Conservation (phyloP, 2,888 invertebrate genomes). For the Cephus sareptanus region DNA sequence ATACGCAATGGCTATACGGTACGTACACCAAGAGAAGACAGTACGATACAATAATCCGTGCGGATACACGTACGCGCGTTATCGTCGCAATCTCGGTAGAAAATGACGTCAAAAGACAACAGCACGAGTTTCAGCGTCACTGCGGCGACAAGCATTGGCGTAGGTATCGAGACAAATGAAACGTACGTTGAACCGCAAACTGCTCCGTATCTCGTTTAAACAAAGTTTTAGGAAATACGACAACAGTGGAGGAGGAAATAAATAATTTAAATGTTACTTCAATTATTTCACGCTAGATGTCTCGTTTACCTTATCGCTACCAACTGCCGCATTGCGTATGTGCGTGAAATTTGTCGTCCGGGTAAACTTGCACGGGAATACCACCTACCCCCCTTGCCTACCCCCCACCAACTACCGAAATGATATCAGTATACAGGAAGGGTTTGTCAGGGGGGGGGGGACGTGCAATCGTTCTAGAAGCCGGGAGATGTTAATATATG, state of each 20-base stretch:
- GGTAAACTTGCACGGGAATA: neutral
- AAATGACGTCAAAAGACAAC: neutral
- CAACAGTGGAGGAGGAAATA: too few species aligned
- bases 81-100: too few species aligned
- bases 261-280: neutral
- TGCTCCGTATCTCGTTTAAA: rapidly evolving
- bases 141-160: neutral
- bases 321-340: neutral
- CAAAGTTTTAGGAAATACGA: too few species aligned
- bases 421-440: neutral
- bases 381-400: neutral
- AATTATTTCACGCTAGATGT: neutral
- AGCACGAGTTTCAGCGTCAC: neutral
- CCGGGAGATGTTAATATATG: neutral
- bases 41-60: too few species aligned
- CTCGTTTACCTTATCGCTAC: neutral
- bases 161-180: neutral
- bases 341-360: neutral
- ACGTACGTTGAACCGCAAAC: too few species aligned
- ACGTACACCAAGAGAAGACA: too few species aligned
- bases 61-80: too few species aligned
- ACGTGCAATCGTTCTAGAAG: neutral
- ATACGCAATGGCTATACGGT: too few species aligned
- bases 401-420: neutral
- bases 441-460: neutral